Evolutionary conservation across 2,113 vertebrate species (phyloP).

Genomic region (Brachionichthys hirsutus): DNA sequence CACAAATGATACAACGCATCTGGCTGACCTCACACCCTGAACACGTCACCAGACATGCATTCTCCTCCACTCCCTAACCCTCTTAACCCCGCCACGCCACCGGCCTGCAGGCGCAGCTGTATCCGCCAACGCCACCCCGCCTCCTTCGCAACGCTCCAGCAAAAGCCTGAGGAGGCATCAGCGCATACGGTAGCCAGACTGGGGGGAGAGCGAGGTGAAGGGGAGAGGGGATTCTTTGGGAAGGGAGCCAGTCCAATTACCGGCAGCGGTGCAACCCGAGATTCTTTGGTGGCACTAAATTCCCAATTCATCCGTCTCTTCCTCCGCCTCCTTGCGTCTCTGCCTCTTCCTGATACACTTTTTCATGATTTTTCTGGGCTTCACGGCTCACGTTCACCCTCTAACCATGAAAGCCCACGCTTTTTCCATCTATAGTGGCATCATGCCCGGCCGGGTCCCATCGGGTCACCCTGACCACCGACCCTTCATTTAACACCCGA

Average conservation of each 20-base stretch:
- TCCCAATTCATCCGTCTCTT: constrained; percentile 75
- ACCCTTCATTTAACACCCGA: constrained; percentile 41
- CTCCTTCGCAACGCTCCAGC: constrained; percentile 56
- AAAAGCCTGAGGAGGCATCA: constrained; percentile 72
- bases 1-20: no score
- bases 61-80: constrained; percentile 38
- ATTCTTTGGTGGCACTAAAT: constrained; percentile 74
- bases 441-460: constrained; percentile 14
- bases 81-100: constrained; percentile 53
- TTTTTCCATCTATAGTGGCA: constrained; percentile 14
- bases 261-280: constrained; percentile 75
- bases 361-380: constrained; percentile 25
- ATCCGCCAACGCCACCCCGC: constrained; percentile 46
- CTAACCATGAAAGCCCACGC: constrained; percentile 7
- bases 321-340: constrained; percentile 41
- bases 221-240: constrained; percentile 75
- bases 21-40: no score
- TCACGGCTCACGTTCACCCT: constrained; percentile 26
- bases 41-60: constrained; percentile 24
- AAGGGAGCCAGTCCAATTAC: constrained; percentile 84
- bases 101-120: constrained; percentile 39
- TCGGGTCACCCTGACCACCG: constrained; percentile 38
- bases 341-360: constrained; percentile 22
- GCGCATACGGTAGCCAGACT: constrained; percentile 55
- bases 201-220: constrained; percentile 45